Evolutionary conservation across 2,797 vertebrate genomes (phyloP), one percentile per base, ranked within the genome.

Genomic region (Champsocephalus gunnari): DNA sequence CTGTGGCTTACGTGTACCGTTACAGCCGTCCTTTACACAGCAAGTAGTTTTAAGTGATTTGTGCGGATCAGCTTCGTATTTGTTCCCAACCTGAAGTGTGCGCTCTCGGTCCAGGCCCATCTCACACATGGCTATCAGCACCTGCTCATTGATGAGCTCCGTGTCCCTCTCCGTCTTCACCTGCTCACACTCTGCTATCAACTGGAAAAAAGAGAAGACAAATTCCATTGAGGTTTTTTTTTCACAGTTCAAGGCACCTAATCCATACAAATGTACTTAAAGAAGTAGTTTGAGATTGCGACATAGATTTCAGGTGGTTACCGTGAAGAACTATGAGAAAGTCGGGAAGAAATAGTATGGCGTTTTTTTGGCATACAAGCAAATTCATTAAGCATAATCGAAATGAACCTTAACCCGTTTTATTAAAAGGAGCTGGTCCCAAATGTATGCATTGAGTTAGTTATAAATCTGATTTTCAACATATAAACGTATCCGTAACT

Each of bases 21-120:
- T 28, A 13, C 12, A 53, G 19, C 0, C 0, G 5, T 28, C 13
- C 2, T 9, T 60, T 38, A 34, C 24, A 43, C 32, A 17, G 28
- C 58, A 57, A 0, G 10, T 14, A 12, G 17, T 0, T 4, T 4
- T 58, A 53, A 56, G 7, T 5, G 0, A 62, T 32, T 13, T 13
- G 11, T 13, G 3, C 2, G n/a, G n/a, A 16, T 48, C 9, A 14
- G 3, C 12, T 14, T 16, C 7, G 0, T 3, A 24, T 59, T 34
- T n/a, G 47, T 34, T 50, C 47, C 72, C 24, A 72, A 99, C 98
- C 97, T 99, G 97, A 53, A 99, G 79, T 0, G 97, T 98, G 84
- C 96, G 96, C 61, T 99, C 98, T 59, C 96, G 94, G 87, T 99
- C 97, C 90, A 99, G 92, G 49, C 97, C 98, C 97, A 98, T 98